These are phyloP conservation scores for Tipula helvola DNA, from an alignment of 2,888 invertebrate species.

Conservation along the genomic window DNA sequence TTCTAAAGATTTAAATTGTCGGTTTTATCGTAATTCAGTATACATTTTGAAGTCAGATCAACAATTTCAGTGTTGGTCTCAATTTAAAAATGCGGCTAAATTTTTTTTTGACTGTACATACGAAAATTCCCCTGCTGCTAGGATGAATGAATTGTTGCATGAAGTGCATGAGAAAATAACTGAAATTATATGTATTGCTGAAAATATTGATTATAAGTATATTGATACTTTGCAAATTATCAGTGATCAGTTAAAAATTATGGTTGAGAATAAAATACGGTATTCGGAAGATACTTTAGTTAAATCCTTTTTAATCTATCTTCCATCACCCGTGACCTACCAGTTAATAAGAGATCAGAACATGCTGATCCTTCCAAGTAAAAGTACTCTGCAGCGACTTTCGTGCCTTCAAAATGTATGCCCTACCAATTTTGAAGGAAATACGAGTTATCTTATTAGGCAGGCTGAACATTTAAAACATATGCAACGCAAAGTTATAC, in stretches of 20 bases:
- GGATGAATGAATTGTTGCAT: too few species aligned
- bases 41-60: too few species aligned
- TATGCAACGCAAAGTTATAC: neutral
- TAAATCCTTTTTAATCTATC: neutral
- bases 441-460: neutral
- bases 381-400: neutral
- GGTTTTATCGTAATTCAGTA: too few species aligned
- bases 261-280: neutral
- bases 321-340: neutral
- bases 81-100: too few species aligned
- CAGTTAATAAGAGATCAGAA: neutral
- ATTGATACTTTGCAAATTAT: too few species aligned
- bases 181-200: too few species aligned
- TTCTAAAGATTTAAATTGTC: too few species aligned
- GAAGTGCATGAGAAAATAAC: too few species aligned
- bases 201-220: too few species aligned
- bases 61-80: too few species aligned
- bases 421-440: neutral
- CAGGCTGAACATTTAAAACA: neutral
- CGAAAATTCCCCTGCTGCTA: too few species aligned
- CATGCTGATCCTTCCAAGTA: neutral
- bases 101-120: too few species aligned
- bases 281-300: neutral
- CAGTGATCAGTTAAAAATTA: neutral
- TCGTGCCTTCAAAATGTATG: neutral